Conservation (phyloP, 2,888 invertebrate genomes). For the Digitonthophagus gazella region DNA sequence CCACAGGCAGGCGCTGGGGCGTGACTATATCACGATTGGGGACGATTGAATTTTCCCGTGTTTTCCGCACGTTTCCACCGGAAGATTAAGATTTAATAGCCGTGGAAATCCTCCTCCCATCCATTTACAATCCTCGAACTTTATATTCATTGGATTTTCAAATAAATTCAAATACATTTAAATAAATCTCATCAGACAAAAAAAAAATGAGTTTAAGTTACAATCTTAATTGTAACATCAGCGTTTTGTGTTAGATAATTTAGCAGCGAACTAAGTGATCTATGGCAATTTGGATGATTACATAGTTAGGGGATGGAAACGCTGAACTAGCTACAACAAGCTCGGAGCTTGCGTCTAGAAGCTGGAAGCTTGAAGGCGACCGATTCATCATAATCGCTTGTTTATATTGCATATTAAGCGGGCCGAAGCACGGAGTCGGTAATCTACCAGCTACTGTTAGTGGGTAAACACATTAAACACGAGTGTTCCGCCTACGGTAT, state of each 20-base stretch:
- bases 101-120: conserved; percentile 24
- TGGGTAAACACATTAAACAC: conserved; percentile 31
- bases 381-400: conserved; percentile 34
- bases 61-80: conserved; percentile 46
- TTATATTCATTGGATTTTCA: too few relatives aligned
- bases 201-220: too few relatives aligned
- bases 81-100: conserved; percentile 39
- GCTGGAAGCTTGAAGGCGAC: conserved; percentile 15
- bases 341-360: neutral
- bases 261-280: too few relatives aligned
- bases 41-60: conserved; percentile 46
- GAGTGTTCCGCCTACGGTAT: neutral
- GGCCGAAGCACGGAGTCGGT: conserved; percentile 18
- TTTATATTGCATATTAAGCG: conserved; percentile 33
- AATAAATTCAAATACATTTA: too few relatives aligned
- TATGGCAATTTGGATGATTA: neutral
- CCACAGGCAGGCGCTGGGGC: conserved; percentile 40
- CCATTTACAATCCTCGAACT: neutral
- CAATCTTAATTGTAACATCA: too few relatives aligned
- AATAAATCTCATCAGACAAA: too few relatives aligned
- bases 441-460: conserved; percentile 27
- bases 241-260: too few relatives aligned
- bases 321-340: neutral
- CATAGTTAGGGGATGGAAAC: neutral
- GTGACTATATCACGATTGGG: conserved; percentile 19